A percentile compares a stretch with the other conserved stretches of the same genome.
These are phyloP conservation scores for Grantiella picta DNA, from an alignment of 2,113 vertebrate species.

Conservation along the genomic window DNA sequence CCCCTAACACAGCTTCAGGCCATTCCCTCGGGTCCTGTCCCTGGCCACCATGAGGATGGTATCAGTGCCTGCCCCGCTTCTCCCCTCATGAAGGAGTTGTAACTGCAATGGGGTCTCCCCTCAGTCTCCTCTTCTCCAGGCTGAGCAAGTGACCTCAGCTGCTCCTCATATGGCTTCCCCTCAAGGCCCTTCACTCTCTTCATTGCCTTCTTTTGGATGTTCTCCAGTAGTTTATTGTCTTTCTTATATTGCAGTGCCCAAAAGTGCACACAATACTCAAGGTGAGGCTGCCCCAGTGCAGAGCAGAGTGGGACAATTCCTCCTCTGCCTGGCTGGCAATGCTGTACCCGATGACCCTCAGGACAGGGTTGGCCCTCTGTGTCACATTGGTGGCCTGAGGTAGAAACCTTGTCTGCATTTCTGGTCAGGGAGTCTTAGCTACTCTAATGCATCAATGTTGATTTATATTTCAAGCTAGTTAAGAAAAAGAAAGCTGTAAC, in stretches of 20 bases:
- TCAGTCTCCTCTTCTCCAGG: neutral
- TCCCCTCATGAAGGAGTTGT: too few relatives aligned
- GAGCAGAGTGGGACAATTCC: neutral
- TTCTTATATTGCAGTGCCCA: neutral
- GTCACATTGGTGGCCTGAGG: neutral
- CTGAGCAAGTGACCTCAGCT: neutral
- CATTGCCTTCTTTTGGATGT: neutral
- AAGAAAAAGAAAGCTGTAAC: neutral
- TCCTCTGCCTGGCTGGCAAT: neutral
- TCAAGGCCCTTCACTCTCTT: neutral
- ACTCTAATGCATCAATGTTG: accelerated
- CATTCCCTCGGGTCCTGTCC: neutral
- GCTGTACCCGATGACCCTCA: neutral
- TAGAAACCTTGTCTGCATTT: neutral
- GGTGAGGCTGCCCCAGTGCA: neutral
- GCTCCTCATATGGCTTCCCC: accelerated
- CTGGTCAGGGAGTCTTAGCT: neutral
- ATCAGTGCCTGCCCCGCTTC: neutral
- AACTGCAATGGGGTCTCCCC: neutral
- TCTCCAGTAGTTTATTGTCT: neutral
- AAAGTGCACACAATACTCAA: accelerated
- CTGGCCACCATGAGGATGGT: neutral
- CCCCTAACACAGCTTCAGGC: neutral
- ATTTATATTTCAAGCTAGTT: neutral
- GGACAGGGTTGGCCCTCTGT: accelerated